A percentile compares a stretch with the other conserved stretches of the same genome.
Conservation (phyloP, 2,797 vertebrate genomes). For the Psittacula echo region DNA sequence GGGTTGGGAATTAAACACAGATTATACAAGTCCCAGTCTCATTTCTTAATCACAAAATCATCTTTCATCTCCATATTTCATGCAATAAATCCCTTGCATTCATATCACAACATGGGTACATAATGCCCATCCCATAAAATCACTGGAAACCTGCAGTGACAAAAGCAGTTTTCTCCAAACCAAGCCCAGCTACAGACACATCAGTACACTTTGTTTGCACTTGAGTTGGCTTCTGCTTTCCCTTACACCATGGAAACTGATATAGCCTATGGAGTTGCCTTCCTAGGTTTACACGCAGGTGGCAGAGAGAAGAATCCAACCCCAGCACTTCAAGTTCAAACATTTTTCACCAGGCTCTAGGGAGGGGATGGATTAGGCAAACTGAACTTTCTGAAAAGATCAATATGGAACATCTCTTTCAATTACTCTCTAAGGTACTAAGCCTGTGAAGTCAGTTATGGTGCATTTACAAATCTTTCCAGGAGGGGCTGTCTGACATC, state of each 20-base stretch:
- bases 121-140: not conserved
- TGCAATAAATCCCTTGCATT: slow-evolving; percentile 4
- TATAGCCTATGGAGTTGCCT: not conserved
- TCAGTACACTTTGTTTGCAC: not conserved
- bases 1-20: slow-evolving; percentile 37
- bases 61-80: not conserved
- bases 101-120: not conserved
- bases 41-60: slow-evolving; percentile 48
- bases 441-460: slow-evolving; percentile 57
- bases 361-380: slow-evolving; percentile 66
- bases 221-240: not conserved
- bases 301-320: slow-evolving; percentile 36
- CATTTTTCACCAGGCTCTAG: slow-evolving; percentile 40
- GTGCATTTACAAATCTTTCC: slow-evolving; percentile 70
- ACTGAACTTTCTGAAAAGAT: slow-evolving; percentile 72
- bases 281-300: not conserved
- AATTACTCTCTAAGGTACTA: slow-evolving; percentile 69
- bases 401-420: slow-evolving; percentile 72
- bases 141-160: not conserved
- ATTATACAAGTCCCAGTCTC: slow-evolving; percentile 31
- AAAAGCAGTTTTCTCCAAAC: not conserved
- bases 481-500: slow-evolving; percentile 48
- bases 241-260: not conserved
- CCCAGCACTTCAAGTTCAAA: slow-evolving; percentile 34
- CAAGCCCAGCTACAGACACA: not conserved